Percentiles rank a stretch among this genome's conserved stretches.
Evolutionary conservation across 64 coral and sea anemone species (phyloP).

Genomic region (Pachyseris speciosa): DNA sequence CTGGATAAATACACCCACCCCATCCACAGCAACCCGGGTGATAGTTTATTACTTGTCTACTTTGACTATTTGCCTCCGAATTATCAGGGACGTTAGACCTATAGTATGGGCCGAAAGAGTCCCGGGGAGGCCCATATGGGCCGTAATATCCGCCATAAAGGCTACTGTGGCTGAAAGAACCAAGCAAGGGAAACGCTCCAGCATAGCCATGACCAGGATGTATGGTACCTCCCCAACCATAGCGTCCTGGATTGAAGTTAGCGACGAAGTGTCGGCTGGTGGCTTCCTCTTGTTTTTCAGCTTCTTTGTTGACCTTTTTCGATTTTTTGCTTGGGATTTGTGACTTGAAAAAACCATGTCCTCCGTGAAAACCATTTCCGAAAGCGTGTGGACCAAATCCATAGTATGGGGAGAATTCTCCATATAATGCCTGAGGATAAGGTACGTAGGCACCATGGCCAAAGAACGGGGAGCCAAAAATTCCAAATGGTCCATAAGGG

Average conservation of each 20-base stretch:
- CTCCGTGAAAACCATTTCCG: not conserved
- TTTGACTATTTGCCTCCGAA: constrained; percentile 7
- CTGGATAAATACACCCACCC: constrained; percentile 82
- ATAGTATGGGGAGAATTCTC: not conserved
- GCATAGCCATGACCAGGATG: constrained; percentile 64
- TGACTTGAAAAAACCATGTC: constrained; percentile 52
- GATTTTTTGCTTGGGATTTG: constrained; percentile 14
- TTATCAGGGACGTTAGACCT: not conserved
- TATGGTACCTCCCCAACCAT: constrained; percentile 85
- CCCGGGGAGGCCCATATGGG: constrained; percentile 30
- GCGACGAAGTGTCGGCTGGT: constrained; percentile 43
- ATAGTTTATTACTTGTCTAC: constrained; percentile 80
- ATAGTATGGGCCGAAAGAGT: not conserved
- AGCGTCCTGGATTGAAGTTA: constrained; percentile 80
- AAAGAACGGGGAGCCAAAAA: not conserved
- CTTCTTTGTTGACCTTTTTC: not conserved
- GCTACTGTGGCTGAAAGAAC: constrained; percentile 32
- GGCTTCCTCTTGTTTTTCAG: constrained; percentile 42
- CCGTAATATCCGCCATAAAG: constrained; percentile 49
- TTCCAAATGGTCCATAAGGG: constrained; percentile 9
- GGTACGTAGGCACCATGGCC: constrained; percentile 39
- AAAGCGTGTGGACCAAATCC: not conserved
- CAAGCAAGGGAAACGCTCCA: constrained; percentile 47
- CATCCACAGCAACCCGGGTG: constrained; percentile 90
- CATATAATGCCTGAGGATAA: not conserved